Evolutionary conservation across 2,888 invertebrate genomes (phyloP), one percentile per base, ranked within the genome.

Genomic region (Eudasyphora cyanicolor): DNA sequence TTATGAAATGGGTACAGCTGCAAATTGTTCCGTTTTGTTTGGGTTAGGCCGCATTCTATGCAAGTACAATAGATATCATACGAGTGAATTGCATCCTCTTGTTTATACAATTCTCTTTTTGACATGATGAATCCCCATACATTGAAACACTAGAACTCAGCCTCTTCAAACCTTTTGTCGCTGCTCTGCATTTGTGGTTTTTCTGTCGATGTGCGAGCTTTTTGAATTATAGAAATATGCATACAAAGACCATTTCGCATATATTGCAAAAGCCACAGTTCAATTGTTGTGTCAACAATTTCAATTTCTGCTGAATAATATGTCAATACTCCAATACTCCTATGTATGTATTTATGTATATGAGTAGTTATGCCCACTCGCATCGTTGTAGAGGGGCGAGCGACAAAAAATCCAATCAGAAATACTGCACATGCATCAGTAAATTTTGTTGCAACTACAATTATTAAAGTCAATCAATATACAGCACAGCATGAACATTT

Each of bases 221-320:
- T 74, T 75, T 67, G 57, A 29, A 76, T 76, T 64, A 38, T 67
- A 24, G 29, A 60, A 70, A 77, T 54, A 29, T 42, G 45, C 7
- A 57, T n/a, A 49, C 14, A 71, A 79, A 82, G 74, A 64, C 35
- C 74, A 67, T 67, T 75, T 75, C 32, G 51, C 12, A 76, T 76
- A 67, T 67, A 71, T 75, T 24, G 51, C 12, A 76, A 70, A 82
- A 79, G 79, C 85, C 80, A 82, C 82, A 85, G 76, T 82, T 85
- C 84, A 86, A 86, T 86, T 86, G 85, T 86, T 86, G 82, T 81
- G 85, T 86, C 85, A 86, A 86, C 86, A 86, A 84, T 84, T 84
- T 82, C 71, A 88, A 89, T 81, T 84, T 79, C 42, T 84, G 84
- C 75, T 84, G 76, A 79, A 84, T 84, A 81, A 67, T 60, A 76